Evolutionary conservation across 2,888 invertebrate species (phyloP), one percentile per base, ranked within the genome.

Genomic region (Drosophila aldrichi): DNA sequence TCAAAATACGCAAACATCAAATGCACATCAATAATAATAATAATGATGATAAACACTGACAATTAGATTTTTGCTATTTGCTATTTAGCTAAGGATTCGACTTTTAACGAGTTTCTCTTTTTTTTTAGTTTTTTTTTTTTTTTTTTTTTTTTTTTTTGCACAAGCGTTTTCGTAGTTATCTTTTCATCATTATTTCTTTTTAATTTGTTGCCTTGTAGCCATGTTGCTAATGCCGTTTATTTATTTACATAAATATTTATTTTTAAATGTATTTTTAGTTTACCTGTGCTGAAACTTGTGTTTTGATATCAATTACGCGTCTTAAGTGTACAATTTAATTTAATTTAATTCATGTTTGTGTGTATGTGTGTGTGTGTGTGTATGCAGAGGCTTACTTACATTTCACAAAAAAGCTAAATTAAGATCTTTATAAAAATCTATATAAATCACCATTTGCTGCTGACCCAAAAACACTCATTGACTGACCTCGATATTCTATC

Each of bases 361-460:
- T 25, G 60, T 59, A 55, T 34, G 7, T 40, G 7, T 71, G 60
- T 70, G 56, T 34, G 7, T 40, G 7, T 71, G 60, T 70, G 56
- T 79, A 78, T 82, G 83, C 61, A 52, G 70, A 73, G 67, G 63
- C 65, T 71, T 59, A 74, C 62, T 73, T 72, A 77, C 68, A 79
- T 68, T 40, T 38, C 72, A 65, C 73, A 77, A 88, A 74, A 82
- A 82, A 65, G 70, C 68, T 77, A 70, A 83, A 81, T 69, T 46
- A 83, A 81, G 78, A 70, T 75, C 16, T 71, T 71, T 73, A 75
- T 73, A 69, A 81, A 88, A 87, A 78, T 71, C 84, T 77, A 75
- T 77, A 59, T 89, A 88, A 80, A 83, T 83, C 89, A 89, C 87
- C 81, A 72, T 74, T 74, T 80, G 81, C 84, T 83, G 84, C 84